phyloP scores from a whole-genome alignment of 2,888 invertebrate species.

The Lissocephala sabroskyi region DNA sequence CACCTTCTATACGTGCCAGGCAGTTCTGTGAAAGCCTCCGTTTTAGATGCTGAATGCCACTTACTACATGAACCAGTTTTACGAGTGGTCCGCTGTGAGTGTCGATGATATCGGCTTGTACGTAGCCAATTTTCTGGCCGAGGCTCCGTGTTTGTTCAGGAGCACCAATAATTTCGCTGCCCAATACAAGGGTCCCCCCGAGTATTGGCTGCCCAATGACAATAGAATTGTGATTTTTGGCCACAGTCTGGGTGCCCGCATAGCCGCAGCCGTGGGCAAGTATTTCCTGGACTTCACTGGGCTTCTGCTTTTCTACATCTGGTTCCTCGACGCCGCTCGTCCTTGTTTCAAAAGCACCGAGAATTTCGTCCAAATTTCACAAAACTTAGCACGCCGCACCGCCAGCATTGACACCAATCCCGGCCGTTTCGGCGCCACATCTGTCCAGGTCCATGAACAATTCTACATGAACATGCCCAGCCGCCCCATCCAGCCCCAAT shows the following conservation, averaged over 20 bases:
- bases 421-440: slow-evolving; percentile 57
- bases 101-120: slow-evolving; percentile 61
- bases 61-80: slow-evolving; percentile 54
- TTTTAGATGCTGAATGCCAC: slow-evolving; percentile 57
- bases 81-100: slow-evolving; percentile 66
- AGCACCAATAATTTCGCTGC: too few species aligned
- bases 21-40: neutral
- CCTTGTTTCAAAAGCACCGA: slow-evolving; percentile 68
- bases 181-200: too few species aligned
- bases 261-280: slow-evolving; percentile 53
- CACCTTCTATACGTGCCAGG: neutral
- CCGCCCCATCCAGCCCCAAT: too few species aligned
- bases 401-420: slow-evolving; percentile 66
- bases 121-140: slow-evolving; percentile 39
- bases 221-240: too few species aligned
- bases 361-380: too few species aligned
- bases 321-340: slow-evolving; percentile 69
- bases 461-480: too few species aligned
- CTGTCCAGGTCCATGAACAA: too few species aligned
- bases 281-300: slow-evolving; percentile 57
- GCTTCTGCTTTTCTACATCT: slow-evolving; percentile 54
- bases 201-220: too few species aligned
- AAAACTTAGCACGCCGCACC: too few species aligned
- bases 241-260: slow-evolving; percentile 68
- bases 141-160: slow-evolving; percentile 41